A percentile compares a stretch with the other conserved stretches of the same genome.
Conservation (phyloP, 2,888 invertebrate genomes). For the Aporophyla lueneburgensis region DNA sequence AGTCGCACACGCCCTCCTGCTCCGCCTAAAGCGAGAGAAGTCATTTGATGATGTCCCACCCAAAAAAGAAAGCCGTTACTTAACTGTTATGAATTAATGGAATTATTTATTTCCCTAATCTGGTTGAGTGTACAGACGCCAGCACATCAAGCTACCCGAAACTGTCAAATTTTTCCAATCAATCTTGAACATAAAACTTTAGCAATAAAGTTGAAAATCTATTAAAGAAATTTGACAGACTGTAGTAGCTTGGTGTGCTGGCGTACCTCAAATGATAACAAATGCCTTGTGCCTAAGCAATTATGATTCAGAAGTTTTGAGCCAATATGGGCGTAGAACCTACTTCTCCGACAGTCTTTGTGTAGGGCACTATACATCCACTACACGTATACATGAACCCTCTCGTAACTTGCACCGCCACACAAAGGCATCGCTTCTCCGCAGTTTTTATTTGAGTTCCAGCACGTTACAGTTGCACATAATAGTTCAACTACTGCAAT, state of each 20-base stretch:
- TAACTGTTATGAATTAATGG: background rate
- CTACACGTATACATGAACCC: background rate
- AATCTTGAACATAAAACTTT: no score
- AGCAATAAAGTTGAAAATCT: no score
- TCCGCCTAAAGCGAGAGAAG: no score
- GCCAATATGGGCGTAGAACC: background rate
- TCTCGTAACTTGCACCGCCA: conserved; percentile 30
- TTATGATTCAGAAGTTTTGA: background rate
- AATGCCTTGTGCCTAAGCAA: background rate
- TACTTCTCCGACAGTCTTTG: background rate
- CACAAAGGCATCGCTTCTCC: conserved; percentile 44
- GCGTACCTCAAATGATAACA: no score
- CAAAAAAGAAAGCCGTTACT: background rate
- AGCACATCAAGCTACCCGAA: no score
- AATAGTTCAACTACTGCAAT: conserved; percentile 65
- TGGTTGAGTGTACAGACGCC: background rate
- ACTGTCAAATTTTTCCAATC: no score
- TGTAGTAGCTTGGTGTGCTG: no score
- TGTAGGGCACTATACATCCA: background rate
- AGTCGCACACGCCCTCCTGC: no score
- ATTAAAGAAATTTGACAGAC: no score
- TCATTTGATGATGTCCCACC: no score
- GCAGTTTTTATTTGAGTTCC: conserved; percentile 69
- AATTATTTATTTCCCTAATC: background rate
- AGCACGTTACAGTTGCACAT: conserved; percentile 37